These are phyloP conservation scores for Cylas formicarius DNA, from an alignment of 1,140 invertebrate species.

Conservation along the genomic window DNA sequence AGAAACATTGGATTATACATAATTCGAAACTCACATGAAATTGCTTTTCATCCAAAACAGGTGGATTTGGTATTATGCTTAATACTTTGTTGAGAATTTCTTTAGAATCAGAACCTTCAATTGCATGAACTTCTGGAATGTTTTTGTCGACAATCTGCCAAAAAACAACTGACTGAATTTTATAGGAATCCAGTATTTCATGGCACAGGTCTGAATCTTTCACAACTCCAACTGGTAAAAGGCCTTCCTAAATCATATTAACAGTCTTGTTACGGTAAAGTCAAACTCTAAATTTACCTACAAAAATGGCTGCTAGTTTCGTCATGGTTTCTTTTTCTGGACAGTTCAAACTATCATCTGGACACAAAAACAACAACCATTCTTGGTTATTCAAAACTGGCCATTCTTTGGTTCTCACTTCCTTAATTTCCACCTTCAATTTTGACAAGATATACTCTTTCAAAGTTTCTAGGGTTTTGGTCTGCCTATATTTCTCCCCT, in stretches of 20 bases:
- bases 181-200: conserved; percentile 38
- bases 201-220: conserved; percentile 44
- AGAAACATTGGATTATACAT: conserved; percentile 7
- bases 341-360: conserved; percentile 46
- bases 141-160: conserved; percentile 40
- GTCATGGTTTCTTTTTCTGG: conserved; percentile 46
- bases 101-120: conserved; percentile 44
- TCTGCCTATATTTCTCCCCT: conserved; percentile 41
- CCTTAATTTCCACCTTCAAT: conserved; percentile 33
- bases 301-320: conserved; percentile 58
- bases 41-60: conserved; percentile 44
- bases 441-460: conserved; percentile 44
- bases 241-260: conserved; percentile 44
- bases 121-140: conserved; percentile 25
- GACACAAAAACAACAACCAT: conserved; percentile 45
- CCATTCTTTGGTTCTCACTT: conserved; percentile 38
- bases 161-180: conserved; percentile 45
- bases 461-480: conserved; percentile 43
- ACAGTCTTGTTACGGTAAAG: conserved; percentile 12
- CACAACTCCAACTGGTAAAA: conserved; percentile 51
- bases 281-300: conserved; percentile 39
- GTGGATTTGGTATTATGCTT: conserved; percentile 48
- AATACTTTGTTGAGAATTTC: conserved; percentile 51
- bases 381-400: conserved; percentile 29
- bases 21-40: conserved; percentile 46